Evolutionary conservation across 2,113 vertebrate genomes (phyloP), one percentile per base, ranked within the genome.

Genomic region (Ascaphus truei): DNA sequence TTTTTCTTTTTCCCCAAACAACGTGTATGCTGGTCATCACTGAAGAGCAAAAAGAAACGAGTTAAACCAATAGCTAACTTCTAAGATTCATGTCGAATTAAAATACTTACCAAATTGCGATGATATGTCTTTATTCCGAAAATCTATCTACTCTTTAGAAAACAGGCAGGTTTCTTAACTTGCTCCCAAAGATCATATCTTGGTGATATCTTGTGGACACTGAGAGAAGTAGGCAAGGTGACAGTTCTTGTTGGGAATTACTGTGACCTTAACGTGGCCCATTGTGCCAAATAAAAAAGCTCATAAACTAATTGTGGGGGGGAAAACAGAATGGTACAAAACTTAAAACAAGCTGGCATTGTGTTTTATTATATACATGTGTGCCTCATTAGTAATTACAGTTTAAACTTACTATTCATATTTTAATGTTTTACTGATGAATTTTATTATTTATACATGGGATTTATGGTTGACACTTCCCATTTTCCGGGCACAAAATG

Each of bases 141-240:
- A 16, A 47, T 33, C 25, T 26, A 5, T 34, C 7, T 34, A 25
- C 47, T 51, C 30, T 64, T 64, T 64, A 52, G 36, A 65, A 65
- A 65, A 53, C 31, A 64, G 62, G 18, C 48, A 41, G 62, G 48
- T 41, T 65, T 65, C 62, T 65, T 65, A 30, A 65, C 34, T 65
- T 65, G 48, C 50, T 53, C 48, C 41, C 34, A 65, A 65, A 65
- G 62, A 50, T 65, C 62, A 65, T 53, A 33, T 41, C 62, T 65
- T 65, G 53, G 33, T 65, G 47, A 65, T 65, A 65, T 65, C 41
- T 41, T 65, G 47, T 65, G 50, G 62, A 53, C 50, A 65, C 33
- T 65, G 62, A 41, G 48, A 65, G 48, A 65, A 53, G 47, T 37
- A 30, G 25, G 25, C 25, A 65, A n/a, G 50, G 41, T 65, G 48